Evolutionary conservation across 2,113 vertebrate species (phyloP).

Genomic region (Lophura nycthemera): DNA sequence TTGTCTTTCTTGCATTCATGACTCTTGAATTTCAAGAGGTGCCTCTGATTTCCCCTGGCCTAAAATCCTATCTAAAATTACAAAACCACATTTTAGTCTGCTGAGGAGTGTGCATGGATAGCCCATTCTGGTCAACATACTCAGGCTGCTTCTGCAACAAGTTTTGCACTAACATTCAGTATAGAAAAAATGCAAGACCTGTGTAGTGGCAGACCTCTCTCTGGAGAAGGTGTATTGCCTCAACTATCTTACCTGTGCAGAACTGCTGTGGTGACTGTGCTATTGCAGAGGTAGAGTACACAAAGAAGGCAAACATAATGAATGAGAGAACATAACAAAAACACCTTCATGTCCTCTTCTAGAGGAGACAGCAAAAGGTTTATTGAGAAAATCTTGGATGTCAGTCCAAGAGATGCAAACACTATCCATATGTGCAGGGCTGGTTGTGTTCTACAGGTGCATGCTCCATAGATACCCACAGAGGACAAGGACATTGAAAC

Average conservation of each 20-base stretch:
- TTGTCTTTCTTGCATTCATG: not conserved
- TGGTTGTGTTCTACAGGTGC: fast-evolving
- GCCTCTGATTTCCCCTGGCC: not conserved
- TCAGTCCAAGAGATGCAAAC: not conserved
- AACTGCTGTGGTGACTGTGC: fast-evolving
- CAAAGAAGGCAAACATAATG: not conserved
- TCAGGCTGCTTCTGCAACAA: not conserved
- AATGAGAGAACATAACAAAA: not conserved
- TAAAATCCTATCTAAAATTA: not conserved
- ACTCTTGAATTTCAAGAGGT: not conserved
- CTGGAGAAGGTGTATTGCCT: not conserved
- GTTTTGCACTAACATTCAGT: not conserved
- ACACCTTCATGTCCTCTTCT: not conserved
- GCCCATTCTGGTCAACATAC: not conserved
- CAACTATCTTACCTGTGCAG: not conserved
- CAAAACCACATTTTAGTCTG: not conserved
- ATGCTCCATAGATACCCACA: not conserved
- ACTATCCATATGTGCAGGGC: not conserved
- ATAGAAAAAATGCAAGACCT: not conserved
- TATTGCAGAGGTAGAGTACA: not conserved
- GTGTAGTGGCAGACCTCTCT: not conserved
- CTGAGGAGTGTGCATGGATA: not conserved
- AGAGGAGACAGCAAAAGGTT: not conserved
- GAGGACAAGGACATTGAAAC: not conserved
- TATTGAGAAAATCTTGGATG: not conserved